A percentile compares a stretch with the other conserved stretches of the same genome.
Conservation (phyloP, 23 tunicate genomes). For the Pegea sp. region DNA sequence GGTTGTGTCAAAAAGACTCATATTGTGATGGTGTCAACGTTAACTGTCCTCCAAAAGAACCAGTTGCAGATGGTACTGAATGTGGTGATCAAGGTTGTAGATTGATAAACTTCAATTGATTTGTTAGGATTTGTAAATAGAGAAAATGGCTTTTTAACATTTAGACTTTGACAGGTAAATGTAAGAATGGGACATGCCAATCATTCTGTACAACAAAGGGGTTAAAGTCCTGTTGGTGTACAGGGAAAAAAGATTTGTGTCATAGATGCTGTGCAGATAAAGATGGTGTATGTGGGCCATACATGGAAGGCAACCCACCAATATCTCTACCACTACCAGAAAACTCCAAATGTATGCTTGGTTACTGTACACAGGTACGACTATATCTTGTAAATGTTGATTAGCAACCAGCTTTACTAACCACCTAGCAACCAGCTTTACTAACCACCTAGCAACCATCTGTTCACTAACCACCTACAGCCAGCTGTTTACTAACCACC, state of each 20-base stretch:
- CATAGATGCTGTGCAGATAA: slow-evolving; percentile 51
- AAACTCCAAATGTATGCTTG: slow-evolving; percentile 51
- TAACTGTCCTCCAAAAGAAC: slow-evolving; percentile 31
- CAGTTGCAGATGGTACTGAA: slow-evolving; percentile 16
- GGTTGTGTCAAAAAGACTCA: slow-evolving; percentile 30
- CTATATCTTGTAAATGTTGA: no score
- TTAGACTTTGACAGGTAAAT: slow-evolving; percentile 37
- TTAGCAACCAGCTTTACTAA: no score
- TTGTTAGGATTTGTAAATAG: no score
- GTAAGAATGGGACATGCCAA: slow-evolving; percentile 51
- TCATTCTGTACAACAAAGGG: slow-evolving; percentile 56
- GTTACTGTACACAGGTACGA: slow-evolving; percentile 40
- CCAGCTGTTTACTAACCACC: no score
- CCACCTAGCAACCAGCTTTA: no score
- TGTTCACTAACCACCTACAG: no score
- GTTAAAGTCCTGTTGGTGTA: slow-evolving; percentile 50
- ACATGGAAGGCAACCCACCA: not conserved
- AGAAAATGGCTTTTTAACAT: no score
- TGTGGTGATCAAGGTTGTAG: slow-evolving; percentile 74
- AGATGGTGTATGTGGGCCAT: slow-evolving; percentile 31
- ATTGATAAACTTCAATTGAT: no score
- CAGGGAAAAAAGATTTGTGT: slow-evolving; percentile 27
- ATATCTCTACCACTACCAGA: slow-evolving; percentile 14
- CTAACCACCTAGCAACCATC: no score
- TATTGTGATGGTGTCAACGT: slow-evolving; percentile 45